Evolutionary conservation across 1,140 invertebrate genomes (phyloP).

Genomic region (Euura lappo): DNA sequence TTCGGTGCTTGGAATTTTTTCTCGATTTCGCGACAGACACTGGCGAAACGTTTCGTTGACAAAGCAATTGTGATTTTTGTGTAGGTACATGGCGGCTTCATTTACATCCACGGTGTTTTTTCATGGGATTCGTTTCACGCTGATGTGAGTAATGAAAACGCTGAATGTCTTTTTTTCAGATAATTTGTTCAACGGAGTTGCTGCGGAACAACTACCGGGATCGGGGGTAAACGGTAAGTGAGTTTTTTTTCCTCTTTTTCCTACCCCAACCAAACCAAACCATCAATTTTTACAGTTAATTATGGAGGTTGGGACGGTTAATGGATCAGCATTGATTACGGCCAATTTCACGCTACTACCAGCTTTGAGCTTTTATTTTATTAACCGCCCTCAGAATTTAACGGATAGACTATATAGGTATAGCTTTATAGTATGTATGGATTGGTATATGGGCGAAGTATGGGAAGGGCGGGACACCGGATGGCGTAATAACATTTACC

Average conservation of each 20-base stretch:
- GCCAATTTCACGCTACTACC: background rate
- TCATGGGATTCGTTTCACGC: background rate
- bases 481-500: constrained; percentile 1
- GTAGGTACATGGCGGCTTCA: too few species aligned
- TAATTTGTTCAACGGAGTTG: background rate
- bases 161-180: background rate
- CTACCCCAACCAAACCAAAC: background rate
- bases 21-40: too few species aligned
- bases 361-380: background rate
- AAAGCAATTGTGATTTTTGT: too few species aligned
- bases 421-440: too few species aligned
- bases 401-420: background rate
- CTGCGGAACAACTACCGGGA: background rate
- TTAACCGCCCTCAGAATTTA: background rate
- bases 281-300: background rate
- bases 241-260: background rate
- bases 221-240: background rate
- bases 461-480: background rate
- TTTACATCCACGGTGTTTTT: too few species aligned
- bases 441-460: background rate
- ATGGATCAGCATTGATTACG: background rate
- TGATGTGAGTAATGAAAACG: background rate
- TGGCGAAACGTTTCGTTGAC: too few species aligned
- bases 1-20: too few species aligned
- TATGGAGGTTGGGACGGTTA: background rate